A percentile compares a stretch with the other conserved stretches of the same genome.
These are phyloP conservation scores for Monodelphis domestica DNA, from an alignment of 2,797 vertebrate genomes.

Conservation along the genomic window DNA sequence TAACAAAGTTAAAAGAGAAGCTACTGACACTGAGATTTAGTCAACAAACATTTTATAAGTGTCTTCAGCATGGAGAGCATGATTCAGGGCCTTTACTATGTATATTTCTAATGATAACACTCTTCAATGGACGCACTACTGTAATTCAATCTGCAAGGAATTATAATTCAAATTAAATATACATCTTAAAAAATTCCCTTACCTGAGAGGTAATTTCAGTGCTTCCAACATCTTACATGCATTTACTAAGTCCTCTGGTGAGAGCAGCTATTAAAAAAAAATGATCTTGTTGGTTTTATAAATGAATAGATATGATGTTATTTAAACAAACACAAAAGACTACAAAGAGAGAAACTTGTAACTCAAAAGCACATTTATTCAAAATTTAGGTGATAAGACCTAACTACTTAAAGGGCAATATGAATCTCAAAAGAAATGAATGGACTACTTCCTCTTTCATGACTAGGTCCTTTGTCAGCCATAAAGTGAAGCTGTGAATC, in stretches of 20 bases:
- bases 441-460: neutral
- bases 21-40: neutral
- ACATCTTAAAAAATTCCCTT: slow-evolving; percentile 59
- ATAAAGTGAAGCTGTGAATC: neutral
- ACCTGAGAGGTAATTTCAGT: slow-evolving; percentile 95
- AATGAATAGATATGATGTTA: slow-evolving; percentile 33
- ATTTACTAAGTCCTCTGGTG: slow-evolving; percentile 97
- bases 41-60: neutral
- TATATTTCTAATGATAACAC: neutral
- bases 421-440: neutral
- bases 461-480: neutral
- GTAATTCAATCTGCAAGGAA: neutral
- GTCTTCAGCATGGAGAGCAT: neutral
- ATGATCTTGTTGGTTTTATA: slow-evolving; percentile 64
- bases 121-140: neutral
- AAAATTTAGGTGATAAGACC: neutral
- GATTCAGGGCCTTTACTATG: neutral
- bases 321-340: slow-evolving; percentile 13
- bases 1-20: neutral
- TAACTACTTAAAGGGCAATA: slow-evolving; percentile 20
- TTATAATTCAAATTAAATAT: neutral
- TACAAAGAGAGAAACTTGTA: slow-evolving; percentile 1
- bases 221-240: slow-evolving; percentile 97
- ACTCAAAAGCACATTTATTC: neutral
- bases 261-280: slow-evolving; percentile 90